Base-by-base conservation (phyloP, 2,888 invertebrate species). In the Himalopsyche kuldschensis region DNA sequence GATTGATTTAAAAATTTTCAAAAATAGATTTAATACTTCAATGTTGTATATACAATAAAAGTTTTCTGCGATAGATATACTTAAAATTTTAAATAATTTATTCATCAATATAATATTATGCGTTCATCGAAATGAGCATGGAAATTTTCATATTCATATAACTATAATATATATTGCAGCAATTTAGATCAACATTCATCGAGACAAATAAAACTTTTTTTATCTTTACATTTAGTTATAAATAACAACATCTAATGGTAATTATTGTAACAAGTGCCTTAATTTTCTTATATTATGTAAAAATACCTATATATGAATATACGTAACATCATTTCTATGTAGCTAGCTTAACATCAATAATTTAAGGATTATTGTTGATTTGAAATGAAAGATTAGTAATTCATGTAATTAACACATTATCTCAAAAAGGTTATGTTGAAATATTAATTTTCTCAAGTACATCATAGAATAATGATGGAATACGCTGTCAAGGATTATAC, bases 201-300 rank as follows among this genome's bases (percentile, higher is more conserved):
- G 69, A 69, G 69, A 69, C 69, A 69, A 69, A 69, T 27, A 69
- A 69, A 27, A 69, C 27, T 69, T 69, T 69, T 69, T 55, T 24
- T 55, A 27, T 69, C 69, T 69, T 69, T 69, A 69, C 69, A 69
- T 69, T 30, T 69, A 69, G 69, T 30, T 69, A 69, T 69, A 69
- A 76, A 63, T 83, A 83, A 83, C 82, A 82, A 82, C 83, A 83
- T 79, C 35, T 83, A 83, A 63, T 83, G 82, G 48, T 75, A 80
- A 46, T 78, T 78, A 78, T 78, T 78, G 80, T 83, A 83, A 83
- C 83, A 80, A 80, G 83, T 83, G 83, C 69, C 83, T 83, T 83
- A 83, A 20, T 69, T 27, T 69, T 27, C 69, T 69, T 69, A 69
- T 27, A 69, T 69, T 76, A 76, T 76, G 76, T 76, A 76, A 76